Evolutionary conservation across 2,113 vertebrate genomes (phyloP), one percentile per base, ranked within the genome.

Genomic region (Narcine bancroftii): DNA sequence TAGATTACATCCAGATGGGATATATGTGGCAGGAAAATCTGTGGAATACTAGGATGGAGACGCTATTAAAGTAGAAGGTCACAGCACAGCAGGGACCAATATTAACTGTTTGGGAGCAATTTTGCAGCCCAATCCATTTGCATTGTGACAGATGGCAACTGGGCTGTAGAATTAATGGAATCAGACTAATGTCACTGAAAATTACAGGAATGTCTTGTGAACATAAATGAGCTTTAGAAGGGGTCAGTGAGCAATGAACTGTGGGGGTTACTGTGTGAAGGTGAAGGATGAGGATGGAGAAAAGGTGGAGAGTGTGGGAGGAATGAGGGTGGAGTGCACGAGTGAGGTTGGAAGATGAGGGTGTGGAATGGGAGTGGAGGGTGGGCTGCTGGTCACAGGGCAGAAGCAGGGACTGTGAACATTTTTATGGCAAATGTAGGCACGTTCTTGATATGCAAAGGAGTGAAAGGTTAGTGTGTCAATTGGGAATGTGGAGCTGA

Each of bases 1-100:
- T 33, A 29, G 42, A 91, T 91, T 65, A 91, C 36, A 47, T 91
- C 89, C 89, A 91, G 89, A 91, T 91, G 89, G 89, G n/a, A 69
- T 69, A 33, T 47, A 29, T 66, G 10, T 26, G 10, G 21, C 39
- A 71, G 65, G 26, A 69, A 91, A 47, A 24, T 53, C 79, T 13
- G 33, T 45, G 63, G 36, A 91, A 91, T 33, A 17, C 10, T 15
- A 42, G 89, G 60, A 42, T 39, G 33, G 89, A 29, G 24, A 69
- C 6, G 63, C 21, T 42, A 91, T 42, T 33, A 39, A 45, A 39
- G 10, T 42, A 91, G 21, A 47, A 26, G 24, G 42, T 91, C 63
- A 69, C 11, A 69, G 85, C 85, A 65, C 36, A 89, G 53, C 56
- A 89, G 15, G n/a, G 11, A 91, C 36, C 89, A 71, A 29, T 15